Percentiles rank a stretch among this genome's conserved stretches.
phyloP scores from a whole-genome alignment of 2,113 vertebrate genomes.

The Scortum barcoo region DNA sequence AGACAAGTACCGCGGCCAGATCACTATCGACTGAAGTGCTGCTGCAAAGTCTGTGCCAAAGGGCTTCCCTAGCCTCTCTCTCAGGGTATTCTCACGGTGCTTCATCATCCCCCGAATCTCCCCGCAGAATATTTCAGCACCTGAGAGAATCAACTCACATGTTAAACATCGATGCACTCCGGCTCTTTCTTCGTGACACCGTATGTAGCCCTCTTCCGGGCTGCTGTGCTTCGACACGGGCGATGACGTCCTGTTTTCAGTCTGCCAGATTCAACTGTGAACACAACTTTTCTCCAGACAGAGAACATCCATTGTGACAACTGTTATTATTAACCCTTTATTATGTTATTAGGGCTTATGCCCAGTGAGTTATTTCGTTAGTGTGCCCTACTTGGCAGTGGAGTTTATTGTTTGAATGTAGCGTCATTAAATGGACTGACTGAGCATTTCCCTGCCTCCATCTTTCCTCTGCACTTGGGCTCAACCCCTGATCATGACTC shows the following conservation, averaged over 20 bases:
- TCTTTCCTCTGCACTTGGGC: constrained; percentile 20
- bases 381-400: constrained; percentile 33
- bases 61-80: constrained; percentile 12
- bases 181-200: not conserved
- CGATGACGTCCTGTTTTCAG: not conserved
- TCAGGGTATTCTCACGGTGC: not conserved
- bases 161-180: constrained; percentile 1
- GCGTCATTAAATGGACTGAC: constrained; percentile 33
- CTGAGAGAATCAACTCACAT: constrained; percentile 21
- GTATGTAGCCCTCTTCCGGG: not conserved
- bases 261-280: not conserved
- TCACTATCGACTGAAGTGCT: not conserved
- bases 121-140: constrained; percentile 11
- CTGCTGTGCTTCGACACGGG: constrained; percentile 7
- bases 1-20: not conserved
- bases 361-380: constrained; percentile 46
- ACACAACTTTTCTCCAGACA: not conserved
- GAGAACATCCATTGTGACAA: constrained; percentile 32
- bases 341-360: constrained; percentile 8
- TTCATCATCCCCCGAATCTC: constrained; percentile 22
- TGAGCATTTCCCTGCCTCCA: constrained; percentile 15
- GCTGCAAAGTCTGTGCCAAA: constrained; percentile 21
- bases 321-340: constrained; percentile 21
- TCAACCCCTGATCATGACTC: constrained; percentile 20
- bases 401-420: constrained; percentile 29